Base-by-base conservation (phyloP, 2,888 invertebrate genomes). In the Drosophila mulleri region DNA sequence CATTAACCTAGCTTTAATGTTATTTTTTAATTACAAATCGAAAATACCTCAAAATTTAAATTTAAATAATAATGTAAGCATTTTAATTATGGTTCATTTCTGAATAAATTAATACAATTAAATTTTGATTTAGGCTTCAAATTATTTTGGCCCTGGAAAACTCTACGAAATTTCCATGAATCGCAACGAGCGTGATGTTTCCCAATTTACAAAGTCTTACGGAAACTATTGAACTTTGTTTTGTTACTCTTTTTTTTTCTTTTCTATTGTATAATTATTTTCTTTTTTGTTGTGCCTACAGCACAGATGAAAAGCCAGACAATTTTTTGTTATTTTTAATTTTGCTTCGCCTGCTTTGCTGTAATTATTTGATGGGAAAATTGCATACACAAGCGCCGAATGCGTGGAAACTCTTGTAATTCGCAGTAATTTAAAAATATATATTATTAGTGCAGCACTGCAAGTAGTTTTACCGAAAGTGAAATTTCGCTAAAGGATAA, bases 381-480 rank as follows among this genome's bases (percentile, higher is more conserved):
- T 76, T 68, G 65, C 61, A 58, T 65, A 57, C 47, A 64, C 12
- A 53, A 42, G 12, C 52, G 65, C 47, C 26, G 59, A 72, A 37
- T 57, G 37, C 60, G 65, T 56, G 59, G 67, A 78, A 67, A 71
- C 56, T 66, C 44, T 61, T 65, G 78, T 64, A 77, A 77, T 72
- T 78, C 76, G 52, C 35, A 42, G 61, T 60, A 66, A 64, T 78
- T 80, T 72, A 47, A 77, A 77, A 76, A 77, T 62, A 61, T 52
- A 41, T 53, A 54, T 65, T 76, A 74, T 61, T 64, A 64, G 62
- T 35, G 61, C 42, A 54, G 42, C 58, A 54, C 50, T 45, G 23
- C 45, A n/a, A 59, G 50, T 45, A 20, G 23, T 23, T 48, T 71
- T 71, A 39, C 61, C 42, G 41, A 58, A 73, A 66, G 48, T 54